A percentile compares a stretch with the other conserved stretches of the same genome.
phyloP scores from a whole-genome alignment of 1,140 invertebrate species.

The Drepana arcuata region DNA sequence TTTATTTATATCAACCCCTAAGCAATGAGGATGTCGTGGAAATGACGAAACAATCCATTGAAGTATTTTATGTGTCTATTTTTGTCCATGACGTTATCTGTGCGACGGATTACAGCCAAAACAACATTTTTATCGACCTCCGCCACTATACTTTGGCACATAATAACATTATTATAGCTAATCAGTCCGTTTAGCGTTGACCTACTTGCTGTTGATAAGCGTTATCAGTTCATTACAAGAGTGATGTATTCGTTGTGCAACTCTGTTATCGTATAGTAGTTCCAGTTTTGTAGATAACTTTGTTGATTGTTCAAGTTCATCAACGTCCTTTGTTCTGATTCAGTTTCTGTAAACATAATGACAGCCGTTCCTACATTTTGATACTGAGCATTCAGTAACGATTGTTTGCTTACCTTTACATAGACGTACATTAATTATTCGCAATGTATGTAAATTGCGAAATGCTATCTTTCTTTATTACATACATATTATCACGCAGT shows the following conservation, averaged over 20 bases:
- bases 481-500: too few species aligned
- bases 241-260: constrained; percentile 43
- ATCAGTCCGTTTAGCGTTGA: constrained; percentile 27
- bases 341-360: constrained; percentile 11
- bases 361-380: constrained; percentile 10
- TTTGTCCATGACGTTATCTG: constrained; percentile 15
- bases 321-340: constrained; percentile 17
- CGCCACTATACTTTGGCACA: constrained; percentile 2
- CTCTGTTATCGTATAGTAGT: constrained; percentile 33
- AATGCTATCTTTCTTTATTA: too few species aligned
- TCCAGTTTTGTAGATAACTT: constrained; percentile 12
- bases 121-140: constrained; percentile 14
- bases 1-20: constrained; percentile 22
- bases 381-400: constrained; percentile 11
- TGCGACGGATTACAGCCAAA: constrained; percentile 10
- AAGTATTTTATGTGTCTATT: constrained; percentile 11
- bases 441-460: constrained; percentile 2
- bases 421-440: constrained; percentile 17
- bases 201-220: constrained; percentile 43
- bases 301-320: constrained; percentile 30
- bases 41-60: constrained; percentile 17
- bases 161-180: constrained; percentile 9
- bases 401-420: constrained; percentile 17
- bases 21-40: constrained; percentile 33
- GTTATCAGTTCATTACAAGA: constrained; percentile 34